A percentile compares a stretch with the other conserved stretches of the same genome.
Conservation (phyloP, 2,797 vertebrate species). For the Oryzias dopingdopingensis region DNA sequence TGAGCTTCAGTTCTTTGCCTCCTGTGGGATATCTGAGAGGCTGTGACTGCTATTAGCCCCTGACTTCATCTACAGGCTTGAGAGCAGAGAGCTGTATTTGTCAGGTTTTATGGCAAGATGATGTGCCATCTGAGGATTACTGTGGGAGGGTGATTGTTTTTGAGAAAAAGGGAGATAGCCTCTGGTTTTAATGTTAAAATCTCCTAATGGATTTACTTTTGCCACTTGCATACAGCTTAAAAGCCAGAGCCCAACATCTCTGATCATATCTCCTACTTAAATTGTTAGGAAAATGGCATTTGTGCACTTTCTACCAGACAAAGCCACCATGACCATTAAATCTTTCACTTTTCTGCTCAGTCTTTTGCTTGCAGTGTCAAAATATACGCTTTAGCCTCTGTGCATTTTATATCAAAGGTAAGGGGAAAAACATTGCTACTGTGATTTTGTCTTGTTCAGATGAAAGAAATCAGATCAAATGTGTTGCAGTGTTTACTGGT, state of each 20-base stretch:
- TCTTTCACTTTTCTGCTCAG: constrained; percentile 4
- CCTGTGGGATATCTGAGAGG: constrained; percentile 39
- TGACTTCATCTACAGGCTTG: constrained; percentile 34
- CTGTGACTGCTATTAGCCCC: constrained; percentile 41
- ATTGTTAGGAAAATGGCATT: constrained; percentile 1
- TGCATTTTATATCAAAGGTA: too few relatives aligned
- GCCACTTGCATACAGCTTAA: not conserved
- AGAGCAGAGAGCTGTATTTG: constrained; percentile 20
- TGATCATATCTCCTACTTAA: constrained; percentile 8
- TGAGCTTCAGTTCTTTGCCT: constrained; percentile 26
- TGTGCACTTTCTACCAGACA: constrained; percentile 1
- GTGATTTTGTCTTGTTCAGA: too few relatives aligned
- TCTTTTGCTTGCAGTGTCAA: too few relatives aligned
- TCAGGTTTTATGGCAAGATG: constrained; percentile 5
- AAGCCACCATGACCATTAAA: constrained; percentile 1
- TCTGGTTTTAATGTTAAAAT: constrained; percentile 13
- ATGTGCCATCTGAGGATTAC: constrained; percentile 15
- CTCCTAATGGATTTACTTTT: constrained; percentile 10
- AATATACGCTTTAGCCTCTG: too few relatives aligned
- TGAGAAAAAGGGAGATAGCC: constrained; percentile 2
- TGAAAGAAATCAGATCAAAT: too few relatives aligned
- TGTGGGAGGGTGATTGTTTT: constrained; percentile 14
- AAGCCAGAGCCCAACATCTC: constrained; percentile 6
- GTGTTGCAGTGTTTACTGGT: too few relatives aligned
- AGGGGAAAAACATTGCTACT: too few relatives aligned